Conservation (phyloP, 2,888 invertebrate genomes). For the Trichopria drosophilae region DNA sequence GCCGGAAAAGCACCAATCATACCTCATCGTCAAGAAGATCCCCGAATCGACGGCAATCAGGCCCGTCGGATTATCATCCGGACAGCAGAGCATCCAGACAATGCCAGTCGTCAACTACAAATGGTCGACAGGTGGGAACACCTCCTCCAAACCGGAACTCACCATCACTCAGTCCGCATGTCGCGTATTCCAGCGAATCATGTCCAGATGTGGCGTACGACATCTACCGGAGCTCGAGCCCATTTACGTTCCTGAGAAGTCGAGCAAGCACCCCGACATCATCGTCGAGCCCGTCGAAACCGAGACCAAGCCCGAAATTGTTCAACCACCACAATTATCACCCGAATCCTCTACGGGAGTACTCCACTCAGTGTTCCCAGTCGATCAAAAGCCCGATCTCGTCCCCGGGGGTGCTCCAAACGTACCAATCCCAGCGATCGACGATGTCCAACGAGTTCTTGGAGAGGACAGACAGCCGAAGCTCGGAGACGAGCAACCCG, state of each 20-base stretch:
- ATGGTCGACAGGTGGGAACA: background rate
- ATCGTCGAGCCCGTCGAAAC: conserved; percentile 11
- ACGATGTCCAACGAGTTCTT: conserved; percentile 5
- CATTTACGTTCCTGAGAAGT: conserved; percentile 14
- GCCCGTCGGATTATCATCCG: background rate
- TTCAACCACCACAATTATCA: conserved; percentile 10
- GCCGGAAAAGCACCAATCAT: conserved; percentile 46
- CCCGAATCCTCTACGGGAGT: conserved; percentile 29
- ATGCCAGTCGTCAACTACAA: conserved; percentile 16
- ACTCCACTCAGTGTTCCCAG: conserved; percentile 52
- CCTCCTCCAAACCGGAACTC: background rate
- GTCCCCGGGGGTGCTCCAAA: conserved; percentile 37
- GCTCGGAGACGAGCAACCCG: conserved; percentile 9
- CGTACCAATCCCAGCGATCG: conserved; percentile 27
- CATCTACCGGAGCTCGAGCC: conserved; percentile 16
- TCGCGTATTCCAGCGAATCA: too few species aligned
- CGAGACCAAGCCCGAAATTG: background rate
- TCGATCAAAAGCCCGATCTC: conserved; percentile 31
- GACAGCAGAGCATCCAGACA: too few species aligned
- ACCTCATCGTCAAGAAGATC: conserved; percentile 50
- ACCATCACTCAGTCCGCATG: conserved; percentile 9
- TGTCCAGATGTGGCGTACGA: too few species aligned
- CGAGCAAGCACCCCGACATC: conserved; percentile 5
- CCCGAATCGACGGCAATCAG: conserved; percentile 36
- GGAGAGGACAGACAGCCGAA: background rate